Evolutionary conservation across 2,888 invertebrate genomes (phyloP), one percentile per base, ranked within the genome.

Genomic region (Melanargia galathea): DNA sequence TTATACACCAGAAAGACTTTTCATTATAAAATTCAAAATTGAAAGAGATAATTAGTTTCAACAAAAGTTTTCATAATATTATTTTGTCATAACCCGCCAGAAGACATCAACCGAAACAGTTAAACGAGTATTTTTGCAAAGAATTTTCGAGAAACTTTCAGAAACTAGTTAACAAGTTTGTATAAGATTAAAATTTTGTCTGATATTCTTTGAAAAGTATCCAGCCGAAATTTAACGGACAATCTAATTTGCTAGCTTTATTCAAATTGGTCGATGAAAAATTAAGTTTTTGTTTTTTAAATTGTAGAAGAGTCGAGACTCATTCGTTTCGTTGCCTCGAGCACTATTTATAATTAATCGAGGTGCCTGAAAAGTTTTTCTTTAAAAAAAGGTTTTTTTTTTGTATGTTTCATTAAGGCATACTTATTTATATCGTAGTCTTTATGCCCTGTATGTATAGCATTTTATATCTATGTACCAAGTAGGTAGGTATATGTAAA

Each of bases 81-180:
- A 20, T 30, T 30, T 30, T 30, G 35, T 35, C 5, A 13, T 35
- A 35, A n/a, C n/a, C n/a, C n/a, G n/a, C n/a, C n/a, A 3, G 11
- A 11, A 33, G 8, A 33, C 8, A 38, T n/a, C 5, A n/a, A n/a
- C n/a, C 38, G 38, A 38, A 38, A 38, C 13, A n/a, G n/a, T 5
- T 38, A n/a, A 33, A 4, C 35, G 4, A 35, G 4, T 38, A n/a
- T 38, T 13, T n/a, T n/a, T 4, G 11, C 11, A 13, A 16, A 13
- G 24, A 48, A 48, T 5, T 13, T 10, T 20, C n/a, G 0, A 10
- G 45, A 45, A 3, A 46, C 46, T 46, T 24, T 48, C 6, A 13
- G 48, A 48, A 51, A 51, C 30, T 51, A 51, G 51, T 30, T 51
- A 10, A 51, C n/a, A 51, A 51, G 30, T 51, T 51, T 51, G 3